Evolutionary conservation across 2,888 invertebrate genomes (phyloP).

Genomic region (Tanytarsus gracilentus): DNA sequence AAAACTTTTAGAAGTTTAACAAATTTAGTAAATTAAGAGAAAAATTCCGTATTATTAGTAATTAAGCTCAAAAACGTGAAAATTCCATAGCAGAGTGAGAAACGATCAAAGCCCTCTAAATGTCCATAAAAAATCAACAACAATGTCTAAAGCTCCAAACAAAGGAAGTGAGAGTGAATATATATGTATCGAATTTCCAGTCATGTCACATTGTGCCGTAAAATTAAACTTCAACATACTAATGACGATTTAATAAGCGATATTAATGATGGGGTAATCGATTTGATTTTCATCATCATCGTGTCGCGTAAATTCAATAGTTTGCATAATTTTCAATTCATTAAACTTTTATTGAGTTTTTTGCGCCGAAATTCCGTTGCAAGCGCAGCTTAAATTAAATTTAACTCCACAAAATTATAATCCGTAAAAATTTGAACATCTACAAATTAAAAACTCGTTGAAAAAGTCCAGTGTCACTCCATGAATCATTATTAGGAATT

Average conservation of each 20-base stretch:
- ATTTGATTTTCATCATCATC: neutral
- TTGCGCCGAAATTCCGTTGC: neutral
- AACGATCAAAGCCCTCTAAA: too few relatives aligned
- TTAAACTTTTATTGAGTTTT: too few relatives aligned
- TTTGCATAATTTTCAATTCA: neutral
- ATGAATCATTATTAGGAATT: neutral
- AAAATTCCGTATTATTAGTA: too few relatives aligned
- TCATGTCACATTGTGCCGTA: too few relatives aligned
- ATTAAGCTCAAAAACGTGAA: too few relatives aligned
- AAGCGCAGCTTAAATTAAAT: neutral
- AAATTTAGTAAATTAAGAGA: conserved; percentile 3
- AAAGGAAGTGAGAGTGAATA: too few relatives aligned
- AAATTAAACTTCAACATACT: neutral
- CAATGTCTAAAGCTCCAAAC: too few relatives aligned
- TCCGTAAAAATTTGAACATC: neutral
- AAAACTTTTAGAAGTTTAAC: neutral
- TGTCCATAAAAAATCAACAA: too few relatives aligned
- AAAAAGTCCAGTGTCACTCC: conserved; percentile 17
- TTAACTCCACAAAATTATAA: neutral
- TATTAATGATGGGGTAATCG: conserved; percentile 4
- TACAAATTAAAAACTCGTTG: neutral
- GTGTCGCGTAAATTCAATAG: neutral
- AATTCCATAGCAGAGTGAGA: too few relatives aligned
- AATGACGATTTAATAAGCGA: neutral
- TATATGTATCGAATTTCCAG: too few relatives aligned